Base-by-base conservation (phyloP, 2,888 invertebrate genomes). In the Eledona agricola region DNA sequence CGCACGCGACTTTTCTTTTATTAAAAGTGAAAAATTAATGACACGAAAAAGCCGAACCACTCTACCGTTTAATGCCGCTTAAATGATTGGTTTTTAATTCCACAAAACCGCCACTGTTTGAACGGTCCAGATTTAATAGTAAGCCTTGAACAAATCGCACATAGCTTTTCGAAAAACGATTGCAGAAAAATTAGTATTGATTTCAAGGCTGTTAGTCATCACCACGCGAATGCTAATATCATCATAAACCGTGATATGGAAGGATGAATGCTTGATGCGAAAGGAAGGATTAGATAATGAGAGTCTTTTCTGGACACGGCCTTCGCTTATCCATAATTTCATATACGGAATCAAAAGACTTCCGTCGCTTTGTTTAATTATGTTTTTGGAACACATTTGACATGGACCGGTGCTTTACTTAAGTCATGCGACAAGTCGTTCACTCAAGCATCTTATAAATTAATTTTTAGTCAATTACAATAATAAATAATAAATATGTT, bases 341-440 rank as follows among this genome's bases (percentile, higher is more conserved):
- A 4, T 37, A 29, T 29, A 19, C 15, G 29, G 42, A 42, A 42
- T 29, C 29, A 19, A 19, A 4, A 15, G n/a, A 42, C 31, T 42
- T 42, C 42, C 42, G 29, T 13, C 25, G 15, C 38, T 17, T 17
- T n/a, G 20, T 26, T 32, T 40, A 40, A 40, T 40, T 28, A 26
- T 26, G 9, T 12, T 10, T 38, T 22, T 31, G 22, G 20, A 13
- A 23, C 25, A 43, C 31, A 43, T 31, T 23, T 40, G 40, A 11
- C 2, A 28, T 19, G 28, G 28, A 16, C 11, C 28, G 7, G 28
- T 17, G 17, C 15, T 17, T 4, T n/a, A 9, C 25, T 3, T n/a
- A 25, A 25, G 7, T 1, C 13, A 13, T 17, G 15, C 10, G 11
- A 16, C 20, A 9, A 16, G 47, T 28, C 37, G 26, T 11, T 7